phyloP scores from a whole-genome alignment of 1,140 invertebrate species.

The Penaeus japonicus region DNA sequence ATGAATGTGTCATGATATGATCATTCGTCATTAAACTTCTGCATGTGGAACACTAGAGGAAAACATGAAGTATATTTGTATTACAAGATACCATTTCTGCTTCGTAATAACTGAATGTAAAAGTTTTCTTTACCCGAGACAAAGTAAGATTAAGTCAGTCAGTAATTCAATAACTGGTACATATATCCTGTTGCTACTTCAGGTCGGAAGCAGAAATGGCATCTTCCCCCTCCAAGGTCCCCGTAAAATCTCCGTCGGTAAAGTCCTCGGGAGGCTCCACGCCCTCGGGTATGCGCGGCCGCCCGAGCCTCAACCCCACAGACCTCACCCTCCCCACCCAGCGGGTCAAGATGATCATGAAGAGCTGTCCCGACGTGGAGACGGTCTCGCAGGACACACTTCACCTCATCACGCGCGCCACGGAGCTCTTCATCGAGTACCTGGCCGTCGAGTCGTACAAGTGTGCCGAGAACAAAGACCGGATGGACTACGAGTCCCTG shows the following conservation, averaged over 20 bases:
- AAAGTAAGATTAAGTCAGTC: too few species aligned
- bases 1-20: too few species aligned
- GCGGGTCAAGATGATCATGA: constrained; percentile 59
- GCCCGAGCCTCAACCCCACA: not conserved
- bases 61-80: too few species aligned
- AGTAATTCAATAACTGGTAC: too few species aligned
- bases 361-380: constrained; percentile 58
- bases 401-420: constrained; percentile 50
- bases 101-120: too few species aligned
- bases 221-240: constrained; percentile 37
- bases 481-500: constrained; percentile 47
- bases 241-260: not conserved
- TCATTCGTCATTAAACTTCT: too few species aligned
- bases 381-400: constrained; percentile 52
- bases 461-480: not conserved
- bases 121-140: too few species aligned
- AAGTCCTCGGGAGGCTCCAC: not conserved
- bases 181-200: constrained; percentile 20
- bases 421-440: constrained; percentile 55
- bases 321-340: constrained; percentile 48
- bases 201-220: constrained; percentile 55
- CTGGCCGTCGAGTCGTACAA: constrained; percentile 32
- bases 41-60: too few species aligned
- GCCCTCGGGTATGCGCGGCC: constrained; percentile 15
- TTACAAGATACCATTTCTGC: too few species aligned